Conservation (phyloP, 2,888 invertebrate genomes). For the Leptopilina myrica region DNA sequence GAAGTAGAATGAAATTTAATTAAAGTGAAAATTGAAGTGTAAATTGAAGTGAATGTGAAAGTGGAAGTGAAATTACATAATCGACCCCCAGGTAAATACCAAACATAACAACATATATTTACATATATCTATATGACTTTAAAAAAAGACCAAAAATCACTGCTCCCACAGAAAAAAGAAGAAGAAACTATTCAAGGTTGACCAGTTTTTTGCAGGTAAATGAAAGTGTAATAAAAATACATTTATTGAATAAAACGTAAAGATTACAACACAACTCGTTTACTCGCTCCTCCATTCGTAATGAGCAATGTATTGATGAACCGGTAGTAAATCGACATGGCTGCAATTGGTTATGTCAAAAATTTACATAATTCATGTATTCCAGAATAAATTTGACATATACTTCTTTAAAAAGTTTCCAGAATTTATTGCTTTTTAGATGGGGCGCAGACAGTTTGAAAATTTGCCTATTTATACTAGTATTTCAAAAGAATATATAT, state of each 20-base stretch:
- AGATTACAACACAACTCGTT: constrained; percentile 27
- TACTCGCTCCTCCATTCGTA: neutral
- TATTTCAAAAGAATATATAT: too few relatives aligned
- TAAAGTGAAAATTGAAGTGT: too few relatives aligned
- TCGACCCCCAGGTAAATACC: too few relatives aligned
- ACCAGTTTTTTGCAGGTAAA: constrained; percentile 10
- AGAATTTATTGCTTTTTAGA: neutral
- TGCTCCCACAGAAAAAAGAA: too few relatives aligned
- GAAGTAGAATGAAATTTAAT: too few relatives aligned
- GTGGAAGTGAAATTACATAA: too few relatives aligned
- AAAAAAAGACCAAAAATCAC: neutral
- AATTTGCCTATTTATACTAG: too few relatives aligned
- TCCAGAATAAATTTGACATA: constrained; percentile 7
- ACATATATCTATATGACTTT: too few relatives aligned
- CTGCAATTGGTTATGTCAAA: constrained; percentile 6
- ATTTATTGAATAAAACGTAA: constrained; percentile 23
- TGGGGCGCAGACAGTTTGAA: too few relatives aligned
- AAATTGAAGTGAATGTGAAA: too few relatives aligned
- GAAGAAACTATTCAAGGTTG: constrained; percentile 5
- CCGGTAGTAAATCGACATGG: constrained; percentile 19
- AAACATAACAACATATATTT: neutral
- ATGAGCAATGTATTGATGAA: constrained; percentile 4
- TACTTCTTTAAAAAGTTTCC: neutral
- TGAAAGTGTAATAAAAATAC: constrained; percentile 6
- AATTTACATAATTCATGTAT: constrained; percentile 4